phyloP scores from a whole-genome alignment of 2,797 vertebrate species.

The Enteromius thamalakanensis region DNA sequence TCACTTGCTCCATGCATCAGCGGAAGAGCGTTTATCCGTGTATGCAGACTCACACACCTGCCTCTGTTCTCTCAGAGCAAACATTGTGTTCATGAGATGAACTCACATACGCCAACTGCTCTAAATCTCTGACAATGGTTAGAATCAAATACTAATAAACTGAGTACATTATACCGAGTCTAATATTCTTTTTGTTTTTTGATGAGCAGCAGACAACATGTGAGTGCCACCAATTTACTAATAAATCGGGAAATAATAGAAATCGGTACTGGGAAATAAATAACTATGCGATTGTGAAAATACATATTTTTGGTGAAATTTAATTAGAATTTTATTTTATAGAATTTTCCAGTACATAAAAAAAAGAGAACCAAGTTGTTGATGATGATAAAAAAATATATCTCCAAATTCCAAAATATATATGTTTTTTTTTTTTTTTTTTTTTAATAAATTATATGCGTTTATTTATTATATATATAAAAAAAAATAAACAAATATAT shows the following conservation, averaged over 20 bases:
- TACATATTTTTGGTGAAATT: too few species aligned
- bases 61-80: conserved; percentile 1
- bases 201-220: background rate
- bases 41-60: conserved; percentile 4
- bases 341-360: too few species aligned
- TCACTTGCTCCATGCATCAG: conserved; percentile 10
- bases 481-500: too few species aligned
- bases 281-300: background rate
- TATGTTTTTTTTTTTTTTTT: too few species aligned
- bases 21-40: conserved; percentile 20
- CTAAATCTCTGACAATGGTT: conserved; percentile 7
- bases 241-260: too few species aligned
- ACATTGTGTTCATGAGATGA: conserved; percentile 8
- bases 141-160: background rate
- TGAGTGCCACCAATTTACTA: background rate
- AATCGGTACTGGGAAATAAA: background rate
- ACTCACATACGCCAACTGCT: background rate
- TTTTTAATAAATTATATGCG: too few species aligned
- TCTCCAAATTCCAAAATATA: too few species aligned
- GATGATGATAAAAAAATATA: too few species aligned
- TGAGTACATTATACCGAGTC: background rate
- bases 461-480: too few species aligned
- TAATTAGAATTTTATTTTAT: too few species aligned
- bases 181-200: background rate
- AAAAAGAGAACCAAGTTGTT: too few species aligned